Percentiles rank a stretch among this genome's conserved stretches.
phyloP scores from a whole-genome alignment of 2,888 invertebrate genomes.

The Resseliella maxima region DNA sequence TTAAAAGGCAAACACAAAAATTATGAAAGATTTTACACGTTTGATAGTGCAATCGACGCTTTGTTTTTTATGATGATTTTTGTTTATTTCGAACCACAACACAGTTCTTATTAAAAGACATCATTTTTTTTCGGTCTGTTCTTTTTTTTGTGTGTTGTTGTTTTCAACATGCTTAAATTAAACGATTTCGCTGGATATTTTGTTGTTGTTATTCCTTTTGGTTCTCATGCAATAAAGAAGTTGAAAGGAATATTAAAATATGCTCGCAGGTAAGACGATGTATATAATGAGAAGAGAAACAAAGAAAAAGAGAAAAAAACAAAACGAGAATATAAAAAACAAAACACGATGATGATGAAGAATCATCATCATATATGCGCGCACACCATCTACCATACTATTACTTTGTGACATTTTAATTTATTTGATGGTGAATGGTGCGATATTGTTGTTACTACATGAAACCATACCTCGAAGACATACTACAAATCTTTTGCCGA shows the following conservation, averaged over 20 bases:
- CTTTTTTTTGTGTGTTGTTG: too few species aligned
- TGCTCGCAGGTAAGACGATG: background rate
- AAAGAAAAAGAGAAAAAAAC: background rate
- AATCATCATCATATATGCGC: background rate
- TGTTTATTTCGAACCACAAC: slow-evolving; percentile 10
- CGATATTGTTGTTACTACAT: background rate
- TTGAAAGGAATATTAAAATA: slow-evolving; percentile 41
- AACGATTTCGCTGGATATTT: background rate
- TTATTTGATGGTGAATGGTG: slow-evolving; percentile 48
- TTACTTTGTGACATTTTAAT: slow-evolving; percentile 27
- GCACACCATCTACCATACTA: background rate
- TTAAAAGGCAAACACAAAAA: background rate
- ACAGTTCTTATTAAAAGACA: slow-evolving; percentile 51
- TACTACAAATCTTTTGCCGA: background rate
- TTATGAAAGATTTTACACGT: slow-evolving; percentile 51
- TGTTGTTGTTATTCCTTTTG: slow-evolving; percentile 13
- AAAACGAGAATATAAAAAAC: background rate
- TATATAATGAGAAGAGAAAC: background rate
- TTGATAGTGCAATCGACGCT: slow-evolving; percentile 37
- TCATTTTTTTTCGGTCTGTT: slow-evolving; percentile 13
- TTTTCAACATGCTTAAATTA: slow-evolving; percentile 36
- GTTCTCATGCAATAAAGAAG: slow-evolving; percentile 28
- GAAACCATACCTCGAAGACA: background rate
- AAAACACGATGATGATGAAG: background rate
- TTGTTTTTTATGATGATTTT: slow-evolving; percentile 36